Evolutionary conservation across 1,140 invertebrate species (phyloP).

Genomic region (Solen grandis): DNA sequence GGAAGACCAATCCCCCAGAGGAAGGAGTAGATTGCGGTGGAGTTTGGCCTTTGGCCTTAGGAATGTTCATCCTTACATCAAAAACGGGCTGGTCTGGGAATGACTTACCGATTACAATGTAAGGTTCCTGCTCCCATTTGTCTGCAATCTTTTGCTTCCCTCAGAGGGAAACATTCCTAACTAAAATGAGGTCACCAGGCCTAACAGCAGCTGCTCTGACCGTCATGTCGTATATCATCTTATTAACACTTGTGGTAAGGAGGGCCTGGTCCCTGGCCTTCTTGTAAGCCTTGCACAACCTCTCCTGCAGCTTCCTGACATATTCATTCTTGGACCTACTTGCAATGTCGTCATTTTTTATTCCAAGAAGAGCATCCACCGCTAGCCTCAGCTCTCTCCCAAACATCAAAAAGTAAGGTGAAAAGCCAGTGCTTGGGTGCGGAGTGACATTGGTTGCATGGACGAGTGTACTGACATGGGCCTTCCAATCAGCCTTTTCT

Average conservation of each 20-base stretch:
- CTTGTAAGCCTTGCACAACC: neutral
- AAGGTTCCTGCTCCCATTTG: no score
- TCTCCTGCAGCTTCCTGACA: no score
- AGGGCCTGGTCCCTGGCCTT: no score
- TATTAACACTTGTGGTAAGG: no score
- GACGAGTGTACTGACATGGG: slow-evolving; percentile 11
- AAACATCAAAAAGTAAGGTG: slow-evolving; percentile 58
- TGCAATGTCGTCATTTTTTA: no score
- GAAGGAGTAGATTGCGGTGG: neutral
- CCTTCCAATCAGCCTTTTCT: slow-evolving; percentile 51
- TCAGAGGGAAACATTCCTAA: no score
- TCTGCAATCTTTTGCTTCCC: no score
- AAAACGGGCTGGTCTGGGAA: slow-evolving; percentile 13
- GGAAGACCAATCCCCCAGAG: neutral
- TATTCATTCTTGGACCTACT: no score
- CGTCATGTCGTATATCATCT: no score
- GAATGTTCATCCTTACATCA: neutral
- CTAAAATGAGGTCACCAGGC: no score
- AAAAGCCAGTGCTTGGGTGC: slow-evolving; percentile 51
- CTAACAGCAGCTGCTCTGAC: no score
- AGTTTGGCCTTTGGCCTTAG: neutral
- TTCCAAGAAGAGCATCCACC: no score
- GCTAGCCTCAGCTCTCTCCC: slow-evolving; percentile 51
- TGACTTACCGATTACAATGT: neutral
- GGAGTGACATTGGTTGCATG: slow-evolving; percentile 60